Conservation (phyloP, 2,797 vertebrate species). For the Rhinogobio ventralis region DNA sequence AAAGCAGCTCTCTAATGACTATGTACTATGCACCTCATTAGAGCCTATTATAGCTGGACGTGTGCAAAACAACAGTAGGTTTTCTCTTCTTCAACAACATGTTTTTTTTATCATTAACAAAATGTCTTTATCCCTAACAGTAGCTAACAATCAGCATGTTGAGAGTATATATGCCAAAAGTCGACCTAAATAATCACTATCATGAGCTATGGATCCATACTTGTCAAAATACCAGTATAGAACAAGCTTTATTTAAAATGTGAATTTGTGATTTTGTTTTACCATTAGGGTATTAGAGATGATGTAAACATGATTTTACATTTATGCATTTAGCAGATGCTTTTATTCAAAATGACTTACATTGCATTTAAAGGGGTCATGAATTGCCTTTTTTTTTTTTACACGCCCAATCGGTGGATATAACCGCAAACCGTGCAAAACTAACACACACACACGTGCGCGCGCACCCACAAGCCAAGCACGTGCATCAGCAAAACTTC, state of each 20-base stretch:
- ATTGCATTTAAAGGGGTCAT: neutral
- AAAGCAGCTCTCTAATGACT: constrained; percentile 41
- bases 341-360: neutral
- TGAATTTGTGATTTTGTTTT: neutral
- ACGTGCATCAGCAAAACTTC: too few relatives aligned
- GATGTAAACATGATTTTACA: neutral
- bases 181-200: constrained; percentile 9
- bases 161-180: neutral
- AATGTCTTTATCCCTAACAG: constrained; percentile 25
- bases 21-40: constrained; percentile 47
- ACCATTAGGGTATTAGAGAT: neutral
- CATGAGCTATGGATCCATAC: neutral
- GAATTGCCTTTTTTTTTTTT: too few relatives aligned
- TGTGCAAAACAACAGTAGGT: constrained; percentile 43
- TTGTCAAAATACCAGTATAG: neutral
- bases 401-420: too few relatives aligned
- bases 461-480: too few relatives aligned
- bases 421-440: too few relatives aligned
- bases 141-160: constrained; percentile 7
- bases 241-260: neutral
- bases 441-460: too few relatives aligned
- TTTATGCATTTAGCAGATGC: neutral
- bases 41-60: constrained; percentile 29
- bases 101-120: constrained; percentile 45
- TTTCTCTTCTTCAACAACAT: constrained; percentile 29